Evolutionary conservation across 2,888 invertebrate species (phyloP), one percentile per base, ranked within the genome.

Genomic region (Lutraria lutraria): DNA sequence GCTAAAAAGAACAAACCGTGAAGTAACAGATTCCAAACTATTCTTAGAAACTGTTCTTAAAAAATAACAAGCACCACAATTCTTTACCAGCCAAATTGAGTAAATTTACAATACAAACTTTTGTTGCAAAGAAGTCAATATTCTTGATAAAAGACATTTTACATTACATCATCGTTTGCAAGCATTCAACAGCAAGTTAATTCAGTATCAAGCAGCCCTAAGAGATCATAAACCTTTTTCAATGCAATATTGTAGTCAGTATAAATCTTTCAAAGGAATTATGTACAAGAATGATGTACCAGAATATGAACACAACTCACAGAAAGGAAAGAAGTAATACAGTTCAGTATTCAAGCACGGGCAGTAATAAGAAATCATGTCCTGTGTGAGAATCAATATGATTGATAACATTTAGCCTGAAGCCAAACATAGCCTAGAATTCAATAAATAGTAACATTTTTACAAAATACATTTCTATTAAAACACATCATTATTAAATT

Each of bases 91-190:
- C 25, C n/a, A 68, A 68, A 25, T n/a, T n/a, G 21, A 8, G 63
- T 68, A 68, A 68, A 68, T 68, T 68, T 68, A 68, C 63, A 68
- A 25, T 10, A n/a, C 6, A 68, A 68, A 68, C 63, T 68, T 68
- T 25, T n/a, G 63, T 25, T 25, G 25, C 63, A 68, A 3, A 68
- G 63, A 68, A 68, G 63, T 68, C 63, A 68, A 68, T 68, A 68
- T n/a, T 68, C 63, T 68, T 68, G 63, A 68, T 68, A 68, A 68
- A 68, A 68, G 63, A 68, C 63, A 68, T 68, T 68, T 68, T 25
- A 68, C 25, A 25, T 25, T 8, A 60, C 19, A n/a, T 60, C 60
- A 1, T 25, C 13, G 25, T 25, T 68, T 25, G 63, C n/a, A 12
- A 25, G 63, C 25, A 68, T 12, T 8, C 25, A 68, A 25, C 25